Percentiles rank a stretch among this genome's conserved stretches.
phyloP scores from a whole-genome alignment of 2,797 vertebrate genomes.

The Pangasius krempfi region DNA sequence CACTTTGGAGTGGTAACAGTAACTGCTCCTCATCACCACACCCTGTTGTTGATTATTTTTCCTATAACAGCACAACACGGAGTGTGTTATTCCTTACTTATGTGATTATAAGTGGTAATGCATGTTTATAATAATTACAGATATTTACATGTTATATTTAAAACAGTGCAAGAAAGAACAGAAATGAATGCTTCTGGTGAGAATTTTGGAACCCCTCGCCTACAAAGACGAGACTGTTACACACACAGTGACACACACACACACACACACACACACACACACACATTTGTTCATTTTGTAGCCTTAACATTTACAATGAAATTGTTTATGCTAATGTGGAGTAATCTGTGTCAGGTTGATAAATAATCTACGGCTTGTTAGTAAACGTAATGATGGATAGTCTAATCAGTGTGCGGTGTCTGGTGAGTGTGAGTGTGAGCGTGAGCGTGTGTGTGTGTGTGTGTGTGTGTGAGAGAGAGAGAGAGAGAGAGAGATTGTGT shows the following conservation, averaged over 20 bases:
- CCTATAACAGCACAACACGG: not conserved
- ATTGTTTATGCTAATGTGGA: constrained; percentile 11
- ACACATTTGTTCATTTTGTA: not conserved
- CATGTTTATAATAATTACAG: not conserved
- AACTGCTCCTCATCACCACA: not conserved
- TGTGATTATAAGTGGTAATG: not conserved
- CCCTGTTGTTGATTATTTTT: not conserved
- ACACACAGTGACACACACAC: not conserved
- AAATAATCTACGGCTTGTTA: constrained; percentile 28
- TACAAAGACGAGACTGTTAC: not conserved
- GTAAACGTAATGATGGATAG: constrained; percentile 34
- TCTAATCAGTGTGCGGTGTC: constrained; percentile 34
- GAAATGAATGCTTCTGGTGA: not conserved
- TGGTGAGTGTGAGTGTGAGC: not conserved
- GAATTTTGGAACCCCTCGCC: not conserved
- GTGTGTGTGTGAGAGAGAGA: not conserved
- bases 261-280: not conserved
- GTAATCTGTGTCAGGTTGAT: constrained; percentile 48
- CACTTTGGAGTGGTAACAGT: not conserved
- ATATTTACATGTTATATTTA: not conserved
- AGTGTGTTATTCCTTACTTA: not conserved
- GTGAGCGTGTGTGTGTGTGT: constrained; percentile 9
- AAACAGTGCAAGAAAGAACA: not conserved
- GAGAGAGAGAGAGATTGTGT: constrained; percentile 16
- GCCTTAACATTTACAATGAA: not conserved